Evolutionary conservation across 2,797 vertebrate species (phyloP), one percentile per base, ranked within the genome.

Genomic region (Psittacula echo): DNA sequence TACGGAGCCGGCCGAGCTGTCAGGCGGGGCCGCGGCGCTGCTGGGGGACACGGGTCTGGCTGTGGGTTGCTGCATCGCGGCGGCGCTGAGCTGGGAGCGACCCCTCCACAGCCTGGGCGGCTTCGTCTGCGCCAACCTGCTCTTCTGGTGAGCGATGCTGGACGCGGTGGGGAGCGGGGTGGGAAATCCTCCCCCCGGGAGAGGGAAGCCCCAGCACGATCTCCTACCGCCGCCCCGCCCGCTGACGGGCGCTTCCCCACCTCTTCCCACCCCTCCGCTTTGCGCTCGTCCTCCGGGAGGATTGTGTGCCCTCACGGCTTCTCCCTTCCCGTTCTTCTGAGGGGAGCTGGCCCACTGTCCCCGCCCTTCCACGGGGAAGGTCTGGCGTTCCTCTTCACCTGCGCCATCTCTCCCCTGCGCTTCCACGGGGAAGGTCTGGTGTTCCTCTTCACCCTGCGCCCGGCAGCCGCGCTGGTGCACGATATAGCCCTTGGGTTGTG

Each of bases 61-160:
- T 39, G 75, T 97, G 86, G 66, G 96, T 62, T 85, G 94, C 89
- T 95, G 97, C 29, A 86, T 98, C 75, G 50, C 85, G 41, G 97
- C 97, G 91, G 97, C 98, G 67, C 96, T 98, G 75, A 97, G 96
- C 97, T 99, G 99, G 99, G 97, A 96, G 96, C 98, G 98, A 97
- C 98, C 98, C 39, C 95, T 98, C 80, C 96, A 93, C 97, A 98
- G 98, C 92, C 97, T 98, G 89, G 96, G 97, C 24, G 93, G 96
- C 95, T 99, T 99, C 92, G 92, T 98, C 90, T 98, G 98, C 93
- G 98, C 98, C 96, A 99, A 98, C 98, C 73, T 98, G 87, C 95
- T 98, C 75, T 98, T 99, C 95, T 99, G 99, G 99, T 99, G 97
- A 98, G 99, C 83, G 34, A 27, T 65, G 64, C 39, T 5, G 53